Percentiles rank a stretch among this genome's conserved stretches.
phyloP scores from a whole-genome alignment of 1,140 invertebrate species.

The Drosophila tropicalis region DNA sequence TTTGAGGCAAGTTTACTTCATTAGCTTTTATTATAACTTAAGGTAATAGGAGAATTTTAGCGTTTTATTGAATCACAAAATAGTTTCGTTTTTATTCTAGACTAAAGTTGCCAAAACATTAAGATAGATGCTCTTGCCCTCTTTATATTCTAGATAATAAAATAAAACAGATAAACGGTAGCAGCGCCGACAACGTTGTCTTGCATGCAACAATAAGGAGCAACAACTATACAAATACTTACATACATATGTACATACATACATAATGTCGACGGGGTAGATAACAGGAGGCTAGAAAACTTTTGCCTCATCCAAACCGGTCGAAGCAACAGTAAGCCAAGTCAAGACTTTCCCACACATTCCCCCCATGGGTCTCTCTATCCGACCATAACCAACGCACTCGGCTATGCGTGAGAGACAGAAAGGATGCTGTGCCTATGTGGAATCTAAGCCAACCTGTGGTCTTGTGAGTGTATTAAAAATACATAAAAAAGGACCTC shows the following conservation, averaged over 20 bases:
- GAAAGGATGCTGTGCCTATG: conserved; percentile 53
- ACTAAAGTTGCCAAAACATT: not conserved
- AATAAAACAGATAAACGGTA: conserved; percentile 31
- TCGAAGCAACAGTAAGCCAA: conserved; percentile 65
- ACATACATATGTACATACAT: not conserved
- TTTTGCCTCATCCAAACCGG: conserved; percentile 37
- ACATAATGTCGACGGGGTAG: conserved; percentile 38
- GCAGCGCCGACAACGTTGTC: conserved; percentile 13
- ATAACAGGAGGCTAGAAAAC: conserved; percentile 44
- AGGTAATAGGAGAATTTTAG: too few species aligned
- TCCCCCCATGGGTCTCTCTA: not conserved
- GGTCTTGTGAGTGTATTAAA: conserved; percentile 65
- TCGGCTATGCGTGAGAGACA: conserved; percentile 23
- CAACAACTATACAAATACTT: conserved; percentile 10
- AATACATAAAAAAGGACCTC: conserved; percentile 55
- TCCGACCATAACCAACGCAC: conserved; percentile 2
- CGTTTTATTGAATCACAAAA: too few species aligned
- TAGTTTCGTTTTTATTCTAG: too few species aligned
- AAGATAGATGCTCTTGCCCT: not conserved
- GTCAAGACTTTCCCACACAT: conserved; percentile 17
- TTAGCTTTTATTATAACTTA: too few species aligned
- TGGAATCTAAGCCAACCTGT: conserved; percentile 29
- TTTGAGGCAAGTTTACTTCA: too few species aligned
- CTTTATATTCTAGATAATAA: not conserved
- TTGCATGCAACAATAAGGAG: conserved; percentile 61